Conservation (phyloP, 2,113 vertebrate species). For the Aspidoscelis tigris region DNA sequence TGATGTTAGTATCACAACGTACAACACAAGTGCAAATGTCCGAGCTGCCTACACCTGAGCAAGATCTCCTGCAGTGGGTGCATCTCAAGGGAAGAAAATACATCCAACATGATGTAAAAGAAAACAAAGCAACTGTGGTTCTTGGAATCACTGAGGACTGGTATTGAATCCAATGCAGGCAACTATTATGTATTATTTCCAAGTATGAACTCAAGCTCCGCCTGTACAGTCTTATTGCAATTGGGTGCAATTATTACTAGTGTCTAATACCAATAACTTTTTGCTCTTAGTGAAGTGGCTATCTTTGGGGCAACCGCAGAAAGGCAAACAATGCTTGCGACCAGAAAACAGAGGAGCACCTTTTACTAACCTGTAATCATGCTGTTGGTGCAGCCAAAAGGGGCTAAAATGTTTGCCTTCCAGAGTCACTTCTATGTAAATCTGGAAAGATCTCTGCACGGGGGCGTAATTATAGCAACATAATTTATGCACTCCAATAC, state of each 20-base stretch:
- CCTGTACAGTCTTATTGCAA: background rate
- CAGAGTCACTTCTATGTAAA: constrained; percentile 49
- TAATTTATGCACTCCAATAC: constrained; percentile 37
- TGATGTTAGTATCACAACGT: no score
- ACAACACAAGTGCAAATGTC: no score
- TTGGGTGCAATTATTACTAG: background rate
- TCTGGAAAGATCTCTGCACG: constrained; percentile 43
- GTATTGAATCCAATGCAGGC: no score
- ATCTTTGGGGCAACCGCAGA: constrained; percentile 41
- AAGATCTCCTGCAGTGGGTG: no score
- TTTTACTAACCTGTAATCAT: constrained; percentile 29
- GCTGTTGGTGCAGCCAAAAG: constrained; percentile 43
- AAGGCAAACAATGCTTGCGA: constrained; percentile 6
- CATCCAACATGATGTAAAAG: background rate
- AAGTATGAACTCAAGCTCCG: background rate
- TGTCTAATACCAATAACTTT: constrained; percentile 31
- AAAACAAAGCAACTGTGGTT: background rate
- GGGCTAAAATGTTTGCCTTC: constrained; percentile 38
- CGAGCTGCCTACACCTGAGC: no score
- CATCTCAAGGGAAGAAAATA: background rate
- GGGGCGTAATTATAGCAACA: constrained; percentile 64
- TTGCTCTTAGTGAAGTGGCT: constrained; percentile 6
- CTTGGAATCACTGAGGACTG: background rate
- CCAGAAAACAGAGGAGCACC: background rate
- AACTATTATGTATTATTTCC: background rate